Conservation (phyloP, 2,888 invertebrate genomes). For the Spisula subtruncata region DNA sequence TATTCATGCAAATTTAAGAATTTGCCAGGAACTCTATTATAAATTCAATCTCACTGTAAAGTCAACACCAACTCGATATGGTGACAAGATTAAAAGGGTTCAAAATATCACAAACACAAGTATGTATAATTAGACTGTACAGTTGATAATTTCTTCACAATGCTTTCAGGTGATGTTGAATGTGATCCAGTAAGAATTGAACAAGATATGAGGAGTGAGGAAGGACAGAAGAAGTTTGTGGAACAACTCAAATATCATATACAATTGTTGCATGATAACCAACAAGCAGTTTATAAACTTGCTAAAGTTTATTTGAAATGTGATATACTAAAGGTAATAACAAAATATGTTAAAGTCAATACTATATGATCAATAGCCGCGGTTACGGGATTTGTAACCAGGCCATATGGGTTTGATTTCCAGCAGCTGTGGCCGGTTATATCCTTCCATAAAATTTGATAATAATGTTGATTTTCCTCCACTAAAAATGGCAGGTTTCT, state of each 20-base stretch:
- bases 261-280: slow-evolving; percentile 49
- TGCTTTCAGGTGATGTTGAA: neutral
- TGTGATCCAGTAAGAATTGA: neutral
- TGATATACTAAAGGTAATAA: slow-evolving; percentile 74
- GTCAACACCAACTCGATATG: too few species aligned
- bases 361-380: neutral
- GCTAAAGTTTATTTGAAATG: slow-evolving; percentile 74
- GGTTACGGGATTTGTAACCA: neutral
- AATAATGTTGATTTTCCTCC: neutral
- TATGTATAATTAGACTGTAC: neutral
- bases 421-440: neutral
- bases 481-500: neutral
- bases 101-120: neutral
- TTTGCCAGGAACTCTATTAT: too few species aligned
- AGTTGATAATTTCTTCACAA: neutral
- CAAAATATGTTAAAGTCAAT: neutral
- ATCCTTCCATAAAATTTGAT: neutral
- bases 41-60: too few species aligned
- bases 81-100: neutral
- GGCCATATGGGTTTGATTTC: neutral
- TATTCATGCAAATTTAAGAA: too few species aligned
- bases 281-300: slow-evolving; percentile 64
- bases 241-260: slow-evolving; percentile 52
- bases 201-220: neutral
- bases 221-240: slow-evolving; percentile 28